A percentile compares a stretch with the other conserved stretches of the same genome.
Conservation (phyloP, 2,888 invertebrate species). For the Lacanobia oleracea region DNA sequence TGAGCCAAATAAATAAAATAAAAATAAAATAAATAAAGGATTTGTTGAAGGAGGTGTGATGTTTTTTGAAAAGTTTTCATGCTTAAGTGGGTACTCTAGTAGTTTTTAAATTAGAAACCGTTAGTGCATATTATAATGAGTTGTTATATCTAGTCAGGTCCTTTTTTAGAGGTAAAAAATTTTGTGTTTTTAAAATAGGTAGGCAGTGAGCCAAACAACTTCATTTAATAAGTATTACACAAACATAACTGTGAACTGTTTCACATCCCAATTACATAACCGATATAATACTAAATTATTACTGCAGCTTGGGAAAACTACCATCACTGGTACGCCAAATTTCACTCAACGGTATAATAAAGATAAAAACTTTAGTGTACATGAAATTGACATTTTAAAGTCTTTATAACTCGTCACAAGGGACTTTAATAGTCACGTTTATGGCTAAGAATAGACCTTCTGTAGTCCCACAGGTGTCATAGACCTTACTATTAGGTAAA, state of each 20-base stretch:
- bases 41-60: background rate
- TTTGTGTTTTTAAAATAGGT: no score
- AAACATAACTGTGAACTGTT: background rate
- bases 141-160: background rate
- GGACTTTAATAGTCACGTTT: conserved; percentile 24
- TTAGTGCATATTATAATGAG: background rate
- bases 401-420: conserved; percentile 20
- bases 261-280: conserved; percentile 7
- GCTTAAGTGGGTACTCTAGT: background rate
- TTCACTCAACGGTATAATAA: conserved; percentile 28
- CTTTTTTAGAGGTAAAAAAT: no score
- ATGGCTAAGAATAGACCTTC: conserved; percentile 12
- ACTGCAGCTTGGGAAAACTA: background rate
- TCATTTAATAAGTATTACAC: background rate
- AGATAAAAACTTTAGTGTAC: conserved; percentile 33
- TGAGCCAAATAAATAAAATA: no score
- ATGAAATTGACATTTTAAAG: conserved; percentile 38
- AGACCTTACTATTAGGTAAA: background rate
- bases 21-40: background rate
- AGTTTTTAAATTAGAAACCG: background rate
- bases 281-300: background rate
- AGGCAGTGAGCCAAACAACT: background rate
- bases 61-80: background rate
- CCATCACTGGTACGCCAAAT: conserved; percentile 13
- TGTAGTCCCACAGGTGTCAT: conserved; percentile 22